Base-by-base conservation (phyloP, 2,113 vertebrate species). In the Osmerus eperlanus region DNA sequence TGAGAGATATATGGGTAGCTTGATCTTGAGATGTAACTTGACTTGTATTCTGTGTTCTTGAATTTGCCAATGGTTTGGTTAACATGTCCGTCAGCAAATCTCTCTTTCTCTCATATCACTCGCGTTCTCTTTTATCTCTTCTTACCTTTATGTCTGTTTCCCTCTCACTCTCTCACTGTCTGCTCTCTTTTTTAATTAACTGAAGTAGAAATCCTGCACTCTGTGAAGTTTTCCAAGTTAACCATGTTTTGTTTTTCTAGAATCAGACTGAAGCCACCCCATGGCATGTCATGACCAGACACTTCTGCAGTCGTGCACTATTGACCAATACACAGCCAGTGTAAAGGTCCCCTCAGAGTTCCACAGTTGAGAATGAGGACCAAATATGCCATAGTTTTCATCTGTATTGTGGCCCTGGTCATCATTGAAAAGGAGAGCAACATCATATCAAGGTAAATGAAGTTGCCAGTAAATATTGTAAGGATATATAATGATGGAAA, bases 381-480 rank as follows among this genome's bases (percentile, higher is more conserved):
- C 90, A 98, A 95, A 89, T 98, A 98, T 12, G 92, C 94, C 0
- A 66, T 97, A 28, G 85, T 97, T 86, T 87, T 98, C 85, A 93
- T 93, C 75, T 96, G 94, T 0, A 88, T 98, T 28, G 84, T 97
- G 73, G 90, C 92, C 18, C 91, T 95, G 78, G 94, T 98, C 67
- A 82, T 99, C 89, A 96, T 99, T 1, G 96, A 96, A 86, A 98
- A 97, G 86, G 96, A 99, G 88, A 98, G 95, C 89, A 98, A 96
- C 81, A 97, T 99, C 80, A 90, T 99, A 60, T 98, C 96, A 76
- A 96, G 94, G 97, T 99, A 92, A 92, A 92, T 60, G 16, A 77
- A 28, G 52, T 13, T 12, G 41, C n/a, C 16, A 21, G 3, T 56
- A 4, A 9, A 1, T 19, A 47, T 59, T 47, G 21, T 58, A 69